Evolutionary conservation across 2,797 vertebrate genomes (phyloP), one percentile per base, ranked within the genome.

Genomic region (Pterois miles): DNA sequence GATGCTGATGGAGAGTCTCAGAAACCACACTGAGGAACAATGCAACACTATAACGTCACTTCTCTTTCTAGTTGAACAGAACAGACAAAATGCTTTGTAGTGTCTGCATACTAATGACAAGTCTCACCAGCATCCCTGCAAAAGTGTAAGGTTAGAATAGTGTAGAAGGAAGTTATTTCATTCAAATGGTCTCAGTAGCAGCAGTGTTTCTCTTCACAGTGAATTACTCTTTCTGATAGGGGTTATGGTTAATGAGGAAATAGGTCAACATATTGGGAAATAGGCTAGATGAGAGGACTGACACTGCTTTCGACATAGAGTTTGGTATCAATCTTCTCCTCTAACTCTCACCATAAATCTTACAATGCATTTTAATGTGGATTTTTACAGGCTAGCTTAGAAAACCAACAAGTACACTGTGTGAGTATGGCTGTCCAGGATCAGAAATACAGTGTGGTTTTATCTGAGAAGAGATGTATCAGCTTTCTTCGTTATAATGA

Each of bases 11-110:
- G 9, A 11, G 54, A 58, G 52, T 64, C 59, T 65, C 9, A 27
- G 46, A 67, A 71, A 48, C n/a, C 31, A 63, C 54, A 16, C 53
- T 18, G 13, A 56, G 13, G 48, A 74, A 36, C 16, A 66, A 77
- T 27, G 25, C 12, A 27, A 53, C n/a, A 48, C 57, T 60, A 29
- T 52, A 52, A 58, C 5, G 1, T 40, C 16, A n/a, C 16, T 31
- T n/a, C 12, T 53, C 25, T 52, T 18, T 56, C 11, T 34, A 29
- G 38, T 33, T 63, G 25, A 58, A 69, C 29, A 50, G 40, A 58
- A 10, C 20, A 54, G 52, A 73, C 33, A 43, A 60, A 63, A 50
- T 34, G 33, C 25, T 59, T 54, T 50, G 27, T 65, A 53, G 33
- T 60, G 48, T 60, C 34, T 34, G 65, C 58, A 67, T 48, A 43